Evolutionary conservation across 2,113 vertebrate species (phyloP).

Genomic region (Vidua macroura): DNA sequence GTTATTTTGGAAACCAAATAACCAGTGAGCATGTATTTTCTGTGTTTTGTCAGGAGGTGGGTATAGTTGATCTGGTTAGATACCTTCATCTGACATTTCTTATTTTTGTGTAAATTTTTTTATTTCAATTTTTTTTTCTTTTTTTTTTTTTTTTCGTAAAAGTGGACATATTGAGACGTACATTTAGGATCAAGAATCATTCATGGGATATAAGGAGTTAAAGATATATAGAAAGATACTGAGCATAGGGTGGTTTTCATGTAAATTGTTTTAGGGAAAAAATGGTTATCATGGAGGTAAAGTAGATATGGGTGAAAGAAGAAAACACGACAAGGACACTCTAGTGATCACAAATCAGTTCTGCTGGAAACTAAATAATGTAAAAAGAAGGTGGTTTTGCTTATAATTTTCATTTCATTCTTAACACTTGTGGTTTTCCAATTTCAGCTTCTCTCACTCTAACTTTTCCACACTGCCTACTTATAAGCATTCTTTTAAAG

Average conservation of each 20-base stretch:
- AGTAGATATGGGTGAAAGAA: background rate
- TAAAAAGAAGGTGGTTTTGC: background rate
- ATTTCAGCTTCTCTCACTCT: background rate
- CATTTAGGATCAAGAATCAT: background rate
- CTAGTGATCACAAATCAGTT: background rate
- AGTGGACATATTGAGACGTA: background rate
- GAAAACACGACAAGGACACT: background rate
- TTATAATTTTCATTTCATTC: background rate
- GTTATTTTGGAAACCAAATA: background rate
- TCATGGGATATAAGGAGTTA: background rate
- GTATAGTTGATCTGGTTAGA: accelerated
- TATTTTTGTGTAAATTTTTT: background rate
- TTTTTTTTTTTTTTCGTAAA: background rate
- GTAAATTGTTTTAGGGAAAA: background rate
- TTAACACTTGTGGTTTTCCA: background rate
- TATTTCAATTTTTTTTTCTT: background rate
- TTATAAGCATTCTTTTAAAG: background rate
- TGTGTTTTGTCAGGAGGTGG: accelerated
- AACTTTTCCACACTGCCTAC: background rate
- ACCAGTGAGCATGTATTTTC: background rate
- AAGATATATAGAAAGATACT: background rate
- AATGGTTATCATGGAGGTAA: background rate
- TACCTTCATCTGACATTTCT: accelerated
- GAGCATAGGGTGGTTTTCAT: background rate
- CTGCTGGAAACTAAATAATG: background rate